These are phyloP conservation scores for Agrochola macilenta DNA, from an alignment of 2,888 invertebrate species.

Conservation along the genomic window DNA sequence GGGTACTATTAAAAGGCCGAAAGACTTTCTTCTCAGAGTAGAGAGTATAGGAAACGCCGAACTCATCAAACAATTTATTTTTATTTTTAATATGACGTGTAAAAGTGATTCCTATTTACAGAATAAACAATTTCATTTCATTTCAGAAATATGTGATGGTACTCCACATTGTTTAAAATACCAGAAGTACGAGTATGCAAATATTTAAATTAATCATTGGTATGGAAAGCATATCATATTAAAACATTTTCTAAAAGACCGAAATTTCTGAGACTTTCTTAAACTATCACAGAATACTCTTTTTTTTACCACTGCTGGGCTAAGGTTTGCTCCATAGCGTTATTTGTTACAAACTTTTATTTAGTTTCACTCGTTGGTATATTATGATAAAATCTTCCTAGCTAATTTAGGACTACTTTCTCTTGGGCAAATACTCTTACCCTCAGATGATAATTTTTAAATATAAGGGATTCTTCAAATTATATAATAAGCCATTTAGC, in stretches of 20 bases:
- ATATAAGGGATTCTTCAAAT: background rate
- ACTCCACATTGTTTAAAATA: background rate
- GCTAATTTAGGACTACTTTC: background rate
- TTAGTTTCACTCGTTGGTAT: background rate
- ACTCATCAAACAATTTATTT: too few species aligned
- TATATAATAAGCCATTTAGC: constrained; percentile 7
- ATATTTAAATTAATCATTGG: background rate
- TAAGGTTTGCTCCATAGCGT: background rate
- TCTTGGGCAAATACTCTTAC: background rate
- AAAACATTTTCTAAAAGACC: too few species aligned
- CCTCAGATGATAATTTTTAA: background rate
- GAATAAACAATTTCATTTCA: too few species aligned
- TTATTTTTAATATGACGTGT: too few species aligned
- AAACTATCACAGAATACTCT: background rate
- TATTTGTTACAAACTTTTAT: constrained; percentile 7
- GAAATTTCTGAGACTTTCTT: background rate
- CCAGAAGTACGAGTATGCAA: background rate
- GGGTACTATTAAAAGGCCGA: too few species aligned
- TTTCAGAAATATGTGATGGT: too few species aligned
- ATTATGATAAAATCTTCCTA: background rate
- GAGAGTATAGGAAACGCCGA: too few species aligned
- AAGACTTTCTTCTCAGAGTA: too few species aligned
- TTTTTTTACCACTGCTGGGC: background rate
- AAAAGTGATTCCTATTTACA: too few species aligned
- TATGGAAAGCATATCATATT: background rate